Evolutionary conservation across 2,888 invertebrate species (phyloP).

Genomic region (Aspidiotus destructor): DNA sequence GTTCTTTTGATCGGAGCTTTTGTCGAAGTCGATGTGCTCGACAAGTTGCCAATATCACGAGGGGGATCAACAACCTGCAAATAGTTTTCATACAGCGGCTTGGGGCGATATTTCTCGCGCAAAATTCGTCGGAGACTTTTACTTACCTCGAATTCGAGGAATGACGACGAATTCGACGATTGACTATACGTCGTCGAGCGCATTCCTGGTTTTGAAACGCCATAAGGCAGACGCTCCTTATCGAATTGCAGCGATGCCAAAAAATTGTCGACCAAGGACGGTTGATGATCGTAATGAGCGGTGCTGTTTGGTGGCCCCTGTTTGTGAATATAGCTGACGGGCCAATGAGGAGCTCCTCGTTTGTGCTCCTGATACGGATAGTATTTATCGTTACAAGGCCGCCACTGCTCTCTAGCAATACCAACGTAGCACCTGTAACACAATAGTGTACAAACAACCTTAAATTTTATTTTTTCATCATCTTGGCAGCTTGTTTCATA

Average conservation of each 20-base stretch:
- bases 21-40: no score
- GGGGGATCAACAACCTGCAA: no score
- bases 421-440: conserved; percentile 73
- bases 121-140: no score
- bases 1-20: no score
- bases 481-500: neutral
- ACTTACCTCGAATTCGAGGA: conserved; percentile 21
- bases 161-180: neutral
- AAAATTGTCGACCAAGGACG: conserved; percentile 38
- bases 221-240: conserved; percentile 22
- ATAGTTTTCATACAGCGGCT: no score
- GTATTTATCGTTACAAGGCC: conserved; percentile 75
- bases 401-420: conserved; percentile 64
- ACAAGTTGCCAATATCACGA: no score
- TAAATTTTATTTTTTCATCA: neutral
- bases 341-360: conserved; percentile 51
- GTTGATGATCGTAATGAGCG: conserved; percentile 38
- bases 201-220: neutral
- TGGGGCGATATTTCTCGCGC: no score
- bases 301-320: conserved; percentile 67
- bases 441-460: neutral
- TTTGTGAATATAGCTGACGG: conserved; percentile 70
- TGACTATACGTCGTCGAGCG: neutral
- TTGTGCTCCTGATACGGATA: conserved; percentile 43
- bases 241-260: conserved; percentile 35